A percentile compares a stretch with the other conserved stretches of the same genome.
phyloP scores from a whole-genome alignment of 2,888 invertebrate genomes.

The Melanargia galathea region DNA sequence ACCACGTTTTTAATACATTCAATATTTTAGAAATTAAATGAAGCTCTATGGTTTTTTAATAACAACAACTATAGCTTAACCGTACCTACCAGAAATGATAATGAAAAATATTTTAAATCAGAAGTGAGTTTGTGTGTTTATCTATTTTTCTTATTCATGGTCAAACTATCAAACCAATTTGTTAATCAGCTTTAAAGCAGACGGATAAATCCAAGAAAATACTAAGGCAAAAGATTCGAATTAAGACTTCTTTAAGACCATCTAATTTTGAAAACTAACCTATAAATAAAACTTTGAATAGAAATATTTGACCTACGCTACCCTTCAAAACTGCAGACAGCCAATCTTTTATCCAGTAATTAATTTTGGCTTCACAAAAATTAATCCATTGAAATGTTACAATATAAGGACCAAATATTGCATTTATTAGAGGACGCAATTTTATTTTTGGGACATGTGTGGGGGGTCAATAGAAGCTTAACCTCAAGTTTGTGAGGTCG shows the following conservation, averaged over 20 bases:
- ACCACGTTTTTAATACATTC: constrained; percentile 2
- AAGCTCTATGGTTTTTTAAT: not conserved
- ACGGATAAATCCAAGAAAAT: not conserved
- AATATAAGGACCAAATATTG: no score
- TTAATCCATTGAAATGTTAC: no score
- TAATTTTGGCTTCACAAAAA: not conserved
- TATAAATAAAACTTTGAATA: not conserved
- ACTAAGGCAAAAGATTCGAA: not conserved
- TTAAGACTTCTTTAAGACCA: not conserved
- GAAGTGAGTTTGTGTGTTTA: not conserved
- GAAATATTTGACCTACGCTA: not conserved
- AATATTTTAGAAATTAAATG: constrained; percentile 7
- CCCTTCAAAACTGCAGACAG: constrained; percentile 22
- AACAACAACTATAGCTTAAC: not conserved
- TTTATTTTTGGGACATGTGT: no score
- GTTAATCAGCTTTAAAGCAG: not conserved
- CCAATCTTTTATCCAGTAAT: not conserved
- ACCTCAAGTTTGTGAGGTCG: no score
- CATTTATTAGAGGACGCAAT: no score
- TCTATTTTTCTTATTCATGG: not conserved
- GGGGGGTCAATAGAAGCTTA: no score
- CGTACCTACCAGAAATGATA: not conserved
- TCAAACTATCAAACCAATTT: not conserved
- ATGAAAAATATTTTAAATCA: not conserved
- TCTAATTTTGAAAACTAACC: not conserved